These are phyloP conservation scores for Lasioglossum albipes DNA, from an alignment of 1,140 invertebrate species.

Conservation along the genomic window DNA sequence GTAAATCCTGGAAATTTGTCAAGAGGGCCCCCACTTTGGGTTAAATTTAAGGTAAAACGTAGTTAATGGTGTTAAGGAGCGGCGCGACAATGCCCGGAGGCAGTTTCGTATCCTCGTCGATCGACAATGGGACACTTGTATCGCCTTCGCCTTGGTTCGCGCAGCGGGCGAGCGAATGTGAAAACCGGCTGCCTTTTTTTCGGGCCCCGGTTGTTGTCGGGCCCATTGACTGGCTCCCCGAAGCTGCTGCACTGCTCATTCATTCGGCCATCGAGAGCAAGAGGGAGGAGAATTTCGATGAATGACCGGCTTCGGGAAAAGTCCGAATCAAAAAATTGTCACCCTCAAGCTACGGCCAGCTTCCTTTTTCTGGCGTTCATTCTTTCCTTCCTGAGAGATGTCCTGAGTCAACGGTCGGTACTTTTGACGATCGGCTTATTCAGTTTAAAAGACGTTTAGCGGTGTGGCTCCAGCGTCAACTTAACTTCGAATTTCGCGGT, in stretches of 20 bases:
- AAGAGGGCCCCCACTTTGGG: slow-evolving; percentile 72
- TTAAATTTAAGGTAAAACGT: slow-evolving; percentile 78
- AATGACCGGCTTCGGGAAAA: slow-evolving; percentile 51
- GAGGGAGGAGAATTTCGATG: slow-evolving; percentile 13
- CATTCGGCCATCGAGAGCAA: slow-evolving; percentile 28
- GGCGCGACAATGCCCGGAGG: slow-evolving; percentile 58
- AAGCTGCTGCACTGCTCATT: slow-evolving; percentile 20
- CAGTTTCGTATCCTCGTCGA: slow-evolving; percentile 59
- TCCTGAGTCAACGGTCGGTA: slow-evolving; percentile 34
- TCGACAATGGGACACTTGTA: slow-evolving; percentile 77
- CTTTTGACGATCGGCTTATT: slow-evolving; percentile 36
- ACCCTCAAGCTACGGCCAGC: slow-evolving; percentile 4
- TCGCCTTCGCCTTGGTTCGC: slow-evolving; percentile 65
- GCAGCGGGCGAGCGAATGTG: slow-evolving; percentile 61
- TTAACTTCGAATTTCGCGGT: slow-evolving; percentile 46
- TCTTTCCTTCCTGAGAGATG: slow-evolving; percentile 20
- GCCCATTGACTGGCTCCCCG: slow-evolving; percentile 50
- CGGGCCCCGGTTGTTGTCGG: slow-evolving; percentile 10
- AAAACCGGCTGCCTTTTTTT: slow-evolving; percentile 62
- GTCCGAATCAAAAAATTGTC: slow-evolving; percentile 60
- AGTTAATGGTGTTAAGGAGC: slow-evolving; percentile 78
- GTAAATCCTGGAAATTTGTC: slow-evolving; percentile 77
- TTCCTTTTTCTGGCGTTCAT: slow-evolving; percentile 19
- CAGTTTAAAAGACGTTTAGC: slow-evolving; percentile 39
- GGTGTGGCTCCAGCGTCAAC: not conserved